phyloP scores from a whole-genome alignment of 2,113 vertebrate genomes.

The Channa argus region DNA sequence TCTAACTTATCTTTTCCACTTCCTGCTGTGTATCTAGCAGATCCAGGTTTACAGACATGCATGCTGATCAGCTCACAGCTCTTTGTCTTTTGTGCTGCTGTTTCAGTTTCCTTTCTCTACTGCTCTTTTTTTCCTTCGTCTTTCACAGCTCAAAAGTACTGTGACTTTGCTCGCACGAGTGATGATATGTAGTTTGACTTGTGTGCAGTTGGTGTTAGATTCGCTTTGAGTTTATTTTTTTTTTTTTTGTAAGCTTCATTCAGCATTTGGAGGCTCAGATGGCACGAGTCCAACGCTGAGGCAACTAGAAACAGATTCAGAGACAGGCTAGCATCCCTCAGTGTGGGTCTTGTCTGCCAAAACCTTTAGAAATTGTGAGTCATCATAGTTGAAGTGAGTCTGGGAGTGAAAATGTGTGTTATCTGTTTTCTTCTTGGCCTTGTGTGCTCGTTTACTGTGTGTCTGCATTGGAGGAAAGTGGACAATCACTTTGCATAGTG shows the following conservation, averaged over 20 bases:
- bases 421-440: neutral
- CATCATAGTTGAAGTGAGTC: slow-evolving; percentile 16
- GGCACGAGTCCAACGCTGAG: slow-evolving; percentile 16
- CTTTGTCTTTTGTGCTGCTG: slow-evolving; percentile 49
- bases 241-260: slow-evolving; percentile 20
- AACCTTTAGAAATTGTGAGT: slow-evolving; percentile 45
- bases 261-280: slow-evolving; percentile 25
- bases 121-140: neutral
- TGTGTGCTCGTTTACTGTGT: neutral
- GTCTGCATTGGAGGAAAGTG: too few relatives aligned
- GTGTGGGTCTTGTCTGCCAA: neutral
- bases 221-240: neutral
- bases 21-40: slow-evolving; percentile 7
- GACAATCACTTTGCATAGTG: neutral
- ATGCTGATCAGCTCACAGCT: slow-evolving; percentile 20
- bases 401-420: neutral
- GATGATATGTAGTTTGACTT: neutral
- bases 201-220: neutral
- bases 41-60: slow-evolving; percentile 15
- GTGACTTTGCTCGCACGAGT: neutral
- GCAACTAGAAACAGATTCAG: slow-evolving; percentile 28
- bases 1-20: neutral
- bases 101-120: slow-evolving; percentile 15
- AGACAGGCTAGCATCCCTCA: slow-evolving; percentile 10
- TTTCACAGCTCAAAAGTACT: neutral